Base-by-base conservation (phyloP, 2,888 invertebrate genomes). In the Brassicogethes aeneus region DNA sequence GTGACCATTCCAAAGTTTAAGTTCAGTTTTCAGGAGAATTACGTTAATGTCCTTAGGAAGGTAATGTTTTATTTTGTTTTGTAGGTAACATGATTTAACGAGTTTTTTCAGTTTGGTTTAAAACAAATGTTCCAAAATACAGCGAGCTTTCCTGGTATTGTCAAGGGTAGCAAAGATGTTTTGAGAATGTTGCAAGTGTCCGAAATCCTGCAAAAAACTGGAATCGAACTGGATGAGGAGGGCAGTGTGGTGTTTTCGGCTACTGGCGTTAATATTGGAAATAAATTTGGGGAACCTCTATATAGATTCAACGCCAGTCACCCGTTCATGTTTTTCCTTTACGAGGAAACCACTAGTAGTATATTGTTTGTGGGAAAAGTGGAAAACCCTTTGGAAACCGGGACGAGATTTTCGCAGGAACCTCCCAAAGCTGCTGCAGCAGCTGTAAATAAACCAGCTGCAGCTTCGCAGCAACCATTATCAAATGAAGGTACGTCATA, bases 271-370 rank as follows among this genome's bases (percentile, higher is more conserved):
- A 70, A 79, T 34, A 66, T 88, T 30, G 80, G 75, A 8, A 85
- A 85, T 64, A 85, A 86, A 65, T 83, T 86, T 53, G 82, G 83
- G 0, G 65, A 69, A 42, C 72, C 74, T 29, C 71, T 72, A 2
- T 64, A 69, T 41, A 74, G 76, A 40, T 82, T 89, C 59, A 71
- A 77, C 33, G 86, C 79, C 1, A 77, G 80, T 59, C 82, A 77
- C 46, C 87, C 88, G 0, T 89, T 88, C 69, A 57, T 87, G 39
- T 86, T 88, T 69, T 82, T 82, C 63, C 82, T 89, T 45, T 82
- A 85, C 59, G 87, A 88, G 53, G 82, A 84, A 54, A 68, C 69
- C 1, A 81, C 79, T 0, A 77, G 80, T n/a, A 82, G 82, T 29
- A 73, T 86, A 36, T 65, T 88, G 15, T 86, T 85, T 65, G 77